Evolutionary conservation across 1,140 invertebrate species (phyloP), one percentile per base, ranked within the genome.

Genomic region (Drosophila pandora): DNA sequence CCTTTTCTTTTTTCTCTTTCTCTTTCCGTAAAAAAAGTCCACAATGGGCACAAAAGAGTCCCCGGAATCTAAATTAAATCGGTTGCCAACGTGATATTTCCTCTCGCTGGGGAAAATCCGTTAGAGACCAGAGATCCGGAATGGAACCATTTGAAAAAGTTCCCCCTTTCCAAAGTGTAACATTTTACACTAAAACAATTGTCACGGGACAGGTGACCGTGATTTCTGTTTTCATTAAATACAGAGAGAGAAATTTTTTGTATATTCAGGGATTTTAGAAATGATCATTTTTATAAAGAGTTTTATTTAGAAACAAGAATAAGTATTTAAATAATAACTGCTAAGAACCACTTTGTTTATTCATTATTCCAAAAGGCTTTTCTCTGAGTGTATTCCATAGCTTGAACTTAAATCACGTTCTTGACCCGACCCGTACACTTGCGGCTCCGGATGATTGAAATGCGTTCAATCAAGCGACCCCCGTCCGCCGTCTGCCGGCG

Each of bases 401-500:
- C 7, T 22, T 49, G 6, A 10, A 3, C 62, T 48, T 9, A 12
- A 65, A 63, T 67, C 68, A 74, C 71, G 73, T 52, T 55, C 65
- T 68, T 69, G 67, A 69, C 65, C 64, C 69, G 64, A 70, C 64
- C 63, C 52, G 30, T 41, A 32, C 43, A 17, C 8, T 43, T 43
- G 13, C 17, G 21, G 63, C 63, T 76, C 50, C 9, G 49, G 17
- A 49, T 60, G 47, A 76, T 76, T 76, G 72, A 76, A 76, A 76
- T 76, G 72, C 62, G 73, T 37, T 64, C 50, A 25, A 39, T 39
- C 22, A 21, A 37, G 48, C 43, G 25, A 54, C 9, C 50, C 59
- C 23, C 17, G 21, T 10, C 17, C 50, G 50, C 23, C 17, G 21
- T 10, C 17, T 23, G 12, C 13, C 39, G 6, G 53, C 10, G 28